Percentiles rank a stretch among this genome's conserved stretches.
Evolutionary conservation across 1,140 invertebrate genomes (phyloP).

Genomic region (Sycobia sp.): DNA sequence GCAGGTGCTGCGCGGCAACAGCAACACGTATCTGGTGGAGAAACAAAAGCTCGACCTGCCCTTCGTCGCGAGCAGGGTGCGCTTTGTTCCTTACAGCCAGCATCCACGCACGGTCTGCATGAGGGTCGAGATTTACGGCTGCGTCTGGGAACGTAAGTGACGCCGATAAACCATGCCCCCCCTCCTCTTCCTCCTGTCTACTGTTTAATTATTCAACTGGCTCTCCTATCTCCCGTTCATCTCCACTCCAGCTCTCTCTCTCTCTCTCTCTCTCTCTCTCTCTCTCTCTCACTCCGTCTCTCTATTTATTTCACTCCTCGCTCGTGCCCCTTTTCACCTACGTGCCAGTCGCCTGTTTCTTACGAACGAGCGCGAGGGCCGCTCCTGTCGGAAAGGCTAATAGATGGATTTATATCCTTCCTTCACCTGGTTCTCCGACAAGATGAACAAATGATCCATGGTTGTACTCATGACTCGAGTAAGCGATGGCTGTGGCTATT

Average conservation of each 20-base stretch:
- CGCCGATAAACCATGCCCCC: conserved; percentile 3
- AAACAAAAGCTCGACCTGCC: conserved; percentile 81
- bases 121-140: conserved; percentile 89
- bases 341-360: too few species aligned
- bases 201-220: conserved; percentile 26
- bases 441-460: too few species aligned
- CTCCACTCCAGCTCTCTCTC: not conserved
- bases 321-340: too few species aligned
- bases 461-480: too few species aligned
- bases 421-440: too few species aligned
- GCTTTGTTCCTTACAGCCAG: conserved; percentile 87
- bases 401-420: conserved; percentile 18
- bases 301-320: too few species aligned
- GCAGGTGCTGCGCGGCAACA: conserved; percentile 87
- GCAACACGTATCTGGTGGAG: conserved; percentile 84
- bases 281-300: too few species aligned
- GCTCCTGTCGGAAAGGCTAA: too few species aligned
- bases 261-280: too few species aligned
- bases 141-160: conserved; percentile 82
- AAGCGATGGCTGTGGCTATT: too few species aligned
- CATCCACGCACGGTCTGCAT: conserved; percentile 90
- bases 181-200: not conserved
- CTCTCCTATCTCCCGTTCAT: not conserved
- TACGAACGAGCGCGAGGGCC: too few species aligned
- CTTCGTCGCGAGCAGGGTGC: conserved; percentile 83